Evolutionary conservation across 2,797 vertebrate species (phyloP), one percentile per base, ranked within the genome.

Genomic region (Alcedo atthis): DNA sequence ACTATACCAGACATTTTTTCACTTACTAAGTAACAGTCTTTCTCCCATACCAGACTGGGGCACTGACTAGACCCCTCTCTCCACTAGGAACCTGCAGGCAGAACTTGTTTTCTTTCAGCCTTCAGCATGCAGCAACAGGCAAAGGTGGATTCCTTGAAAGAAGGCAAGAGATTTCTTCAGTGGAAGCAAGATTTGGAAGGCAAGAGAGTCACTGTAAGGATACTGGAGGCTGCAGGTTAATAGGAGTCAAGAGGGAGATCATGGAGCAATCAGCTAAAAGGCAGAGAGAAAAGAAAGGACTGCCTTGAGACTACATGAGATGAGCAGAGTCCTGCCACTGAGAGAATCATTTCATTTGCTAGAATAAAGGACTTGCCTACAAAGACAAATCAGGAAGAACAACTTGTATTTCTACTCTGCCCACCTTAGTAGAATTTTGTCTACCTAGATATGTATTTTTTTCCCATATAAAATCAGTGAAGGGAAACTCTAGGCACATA

Each of bases 101-200:
- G 30, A 26, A 48, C 0, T 0, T 2, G 1, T 54, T 53, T 64
- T 45, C 15, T 45, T 84, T 71, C 25, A n/a, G 45, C 22, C 3
- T 1, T 76, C 10, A 19, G 35, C 33, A 62, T 22, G 15, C 0
- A 0, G 30, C 24, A 82, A 22, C 43, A 79, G 37, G 37, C 37
- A 37, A 10, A 28, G 17, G 10, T 20, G 8, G 32, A 63, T 43
- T 35, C 32, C 1, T 49, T 81, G 55, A 1, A 87, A 63, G 53
- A 48, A 63, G 21, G 26, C 9, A 85, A 55, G 35, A 28, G 30
- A 66, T 5, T 49, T 40, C 59, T 78, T 53, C 61, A 92, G 28
- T 18, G 12, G 18, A 77, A 13, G 11, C 14, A 59, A 51, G 13
- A 89, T n/a, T 0, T 67, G 35, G 21, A 45, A 80, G 40, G 28